phyloP scores from a whole-genome alignment of 2,888 invertebrate genomes.

The Andricus quercusramuli region DNA sequence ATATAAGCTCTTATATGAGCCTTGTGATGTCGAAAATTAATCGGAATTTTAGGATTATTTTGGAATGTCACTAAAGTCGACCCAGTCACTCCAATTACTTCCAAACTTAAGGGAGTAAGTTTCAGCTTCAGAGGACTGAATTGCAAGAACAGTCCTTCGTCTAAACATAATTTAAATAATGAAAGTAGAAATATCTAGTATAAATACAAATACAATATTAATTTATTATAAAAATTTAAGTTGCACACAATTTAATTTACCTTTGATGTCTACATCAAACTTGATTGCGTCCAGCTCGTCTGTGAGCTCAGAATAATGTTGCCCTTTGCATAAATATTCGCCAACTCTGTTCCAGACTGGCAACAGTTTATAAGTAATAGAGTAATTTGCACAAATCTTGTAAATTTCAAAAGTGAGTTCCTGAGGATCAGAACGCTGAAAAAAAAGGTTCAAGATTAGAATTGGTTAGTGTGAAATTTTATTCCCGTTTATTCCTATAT shows the following conservation, averaged over 20 bases:
- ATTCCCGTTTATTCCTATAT: too few species aligned
- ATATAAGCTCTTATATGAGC: slow-evolving; percentile 59
- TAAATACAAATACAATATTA: neutral
- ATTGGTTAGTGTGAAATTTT: neutral
- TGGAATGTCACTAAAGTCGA: slow-evolving; percentile 60
- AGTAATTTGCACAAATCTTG: slow-evolving; percentile 70
- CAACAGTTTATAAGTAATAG: slow-evolving; percentile 68
- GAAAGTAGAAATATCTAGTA: neutral
- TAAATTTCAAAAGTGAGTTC: slow-evolving; percentile 66
- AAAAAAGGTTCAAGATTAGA: neutral
- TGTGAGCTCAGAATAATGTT: slow-evolving; percentile 63
- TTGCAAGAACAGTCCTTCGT: slow-evolving; percentile 46
- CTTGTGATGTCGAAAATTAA: slow-evolving; percentile 57
- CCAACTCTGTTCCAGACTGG: slow-evolving; percentile 73
- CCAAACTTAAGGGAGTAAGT: slow-evolving; percentile 60
- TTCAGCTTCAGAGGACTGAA: slow-evolving; percentile 59
- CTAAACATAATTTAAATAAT: neutral
- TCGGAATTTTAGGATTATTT: slow-evolving; percentile 58
- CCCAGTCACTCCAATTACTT: slow-evolving; percentile 56
- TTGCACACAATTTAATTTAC: slow-evolving; percentile 42
- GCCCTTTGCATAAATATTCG: slow-evolving; percentile 62
- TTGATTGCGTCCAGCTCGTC: slow-evolving; percentile 62
- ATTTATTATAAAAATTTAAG: too few species aligned
- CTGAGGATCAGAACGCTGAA: slow-evolving; percentile 59
- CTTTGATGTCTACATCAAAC: slow-evolving; percentile 62